Evolutionary conservation across 2,113 vertebrate genomes (phyloP).

Genomic region (Rhinolophus sinicus): DNA sequence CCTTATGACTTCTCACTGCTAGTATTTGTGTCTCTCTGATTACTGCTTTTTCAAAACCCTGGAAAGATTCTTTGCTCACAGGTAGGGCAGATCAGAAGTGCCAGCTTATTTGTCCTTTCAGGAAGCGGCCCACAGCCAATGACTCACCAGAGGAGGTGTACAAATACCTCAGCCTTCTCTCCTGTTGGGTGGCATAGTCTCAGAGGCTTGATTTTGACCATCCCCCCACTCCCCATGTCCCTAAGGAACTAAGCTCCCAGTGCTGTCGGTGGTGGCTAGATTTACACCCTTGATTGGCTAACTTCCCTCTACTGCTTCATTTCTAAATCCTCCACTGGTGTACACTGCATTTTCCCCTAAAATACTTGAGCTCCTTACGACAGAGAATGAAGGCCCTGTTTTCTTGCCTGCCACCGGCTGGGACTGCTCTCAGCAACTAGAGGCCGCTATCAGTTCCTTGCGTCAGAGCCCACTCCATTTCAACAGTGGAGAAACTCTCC

Average conservation of each 20-base stretch:
- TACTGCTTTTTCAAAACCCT: background rate
- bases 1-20: background rate
- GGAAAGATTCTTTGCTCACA: background rate
- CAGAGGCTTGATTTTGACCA: background rate
- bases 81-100: background rate
- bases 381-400: background rate
- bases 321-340: background rate
- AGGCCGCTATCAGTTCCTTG: background rate
- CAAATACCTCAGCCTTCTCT: background rate
- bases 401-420: background rate
- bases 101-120: background rate
- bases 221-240: background rate
- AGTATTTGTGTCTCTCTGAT: background rate
- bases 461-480: rapidly evolving
- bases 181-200: background rate
- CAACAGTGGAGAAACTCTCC: background rate
- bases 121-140: background rate
- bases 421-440: background rate
- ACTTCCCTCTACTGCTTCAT: background rate
- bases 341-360: too few relatives aligned
- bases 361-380: background rate
- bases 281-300: background rate
- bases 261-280: background rate
- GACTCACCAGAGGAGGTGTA: too few relatives aligned
- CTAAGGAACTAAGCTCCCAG: background rate